A percentile compares a stretch with the other conserved stretches of the same genome.
Evolutionary conservation across 1,140 invertebrate genomes (phyloP).

Genomic region (Caerostris darwini): DNA sequence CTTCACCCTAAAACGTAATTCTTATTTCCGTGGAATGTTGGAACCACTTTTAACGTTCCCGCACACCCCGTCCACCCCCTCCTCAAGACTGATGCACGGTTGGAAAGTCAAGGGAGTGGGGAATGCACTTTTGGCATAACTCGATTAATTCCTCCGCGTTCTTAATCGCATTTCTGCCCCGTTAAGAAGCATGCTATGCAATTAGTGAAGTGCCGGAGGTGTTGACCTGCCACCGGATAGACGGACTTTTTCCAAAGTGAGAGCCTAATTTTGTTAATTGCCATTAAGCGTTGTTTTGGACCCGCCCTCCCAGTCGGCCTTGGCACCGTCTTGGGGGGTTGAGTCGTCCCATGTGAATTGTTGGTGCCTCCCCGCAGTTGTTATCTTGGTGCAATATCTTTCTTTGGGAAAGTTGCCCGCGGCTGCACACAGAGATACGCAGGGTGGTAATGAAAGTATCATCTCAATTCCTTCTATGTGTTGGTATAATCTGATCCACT

Average conservation of each 20-base stretch:
- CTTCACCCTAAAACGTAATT: constrained; percentile 17
- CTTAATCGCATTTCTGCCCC: constrained; percentile 74
- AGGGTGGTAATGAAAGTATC: constrained; percentile 18
- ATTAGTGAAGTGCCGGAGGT: constrained; percentile 70
- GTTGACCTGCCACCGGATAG: constrained; percentile 64
- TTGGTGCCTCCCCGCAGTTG: background rate
- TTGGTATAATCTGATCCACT: background rate
- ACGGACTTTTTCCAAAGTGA: constrained; percentile 58
- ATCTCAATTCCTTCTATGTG: background rate
- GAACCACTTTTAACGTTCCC: background rate
- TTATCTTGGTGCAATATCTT: constrained; percentile 40
- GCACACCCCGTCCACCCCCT: background rate
- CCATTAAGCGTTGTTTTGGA: constrained; percentile 69
- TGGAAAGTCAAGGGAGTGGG: constrained; percentile 38
- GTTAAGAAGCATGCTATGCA: constrained; percentile 64
- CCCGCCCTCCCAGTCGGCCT: constrained; percentile 28
- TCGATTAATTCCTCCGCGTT: constrained; percentile 71
- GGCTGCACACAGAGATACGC: background rate
- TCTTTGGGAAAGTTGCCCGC: background rate
- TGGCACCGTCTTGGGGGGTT: background rate
- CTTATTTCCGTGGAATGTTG: constrained; percentile 42
- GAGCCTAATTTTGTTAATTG: constrained; percentile 75
- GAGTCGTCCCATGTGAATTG: constrained; percentile 7
- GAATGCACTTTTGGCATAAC: constrained; percentile 46
- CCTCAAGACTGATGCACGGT: constrained; percentile 41